Evolutionary conservation across 2,888 invertebrate genomes (phyloP).

Genomic region (Hypsopygia costalis): DNA sequence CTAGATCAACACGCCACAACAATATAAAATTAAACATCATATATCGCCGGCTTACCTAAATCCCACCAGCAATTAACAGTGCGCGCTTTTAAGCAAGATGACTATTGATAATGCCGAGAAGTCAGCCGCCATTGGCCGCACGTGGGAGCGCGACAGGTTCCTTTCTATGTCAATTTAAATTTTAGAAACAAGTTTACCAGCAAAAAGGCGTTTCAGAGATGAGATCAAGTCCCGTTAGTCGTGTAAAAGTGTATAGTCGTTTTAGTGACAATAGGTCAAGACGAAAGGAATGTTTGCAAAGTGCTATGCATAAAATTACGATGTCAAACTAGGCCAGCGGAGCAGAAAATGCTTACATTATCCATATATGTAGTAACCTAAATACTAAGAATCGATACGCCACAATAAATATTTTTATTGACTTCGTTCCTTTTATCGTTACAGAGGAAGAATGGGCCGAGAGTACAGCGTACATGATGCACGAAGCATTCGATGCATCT

Average conservation of each 20-base stretch:
- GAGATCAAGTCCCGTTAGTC: slow-evolving; percentile 49
- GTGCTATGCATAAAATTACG: slow-evolving; percentile 39
- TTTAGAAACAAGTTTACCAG: slow-evolving; percentile 43
- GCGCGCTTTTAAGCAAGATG: slow-evolving; percentile 39
- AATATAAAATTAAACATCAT: slow-evolving; percentile 48
- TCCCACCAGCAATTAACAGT: slow-evolving; percentile 51
- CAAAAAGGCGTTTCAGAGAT: slow-evolving; percentile 36
- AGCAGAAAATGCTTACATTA: slow-evolving; percentile 24
- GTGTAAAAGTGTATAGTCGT: slow-evolving; percentile 33
- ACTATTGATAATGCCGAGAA: slow-evolving; percentile 32
- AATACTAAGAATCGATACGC: slow-evolving; percentile 4
- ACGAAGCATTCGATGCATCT: slow-evolving; percentile 76
- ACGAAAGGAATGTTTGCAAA: slow-evolving; percentile 31
- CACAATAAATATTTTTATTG: background rate
- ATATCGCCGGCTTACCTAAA: slow-evolving; percentile 40
- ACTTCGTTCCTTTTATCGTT: slow-evolving; percentile 41
- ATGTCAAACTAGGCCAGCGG: slow-evolving; percentile 39
- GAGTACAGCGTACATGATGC: slow-evolving; percentile 83
- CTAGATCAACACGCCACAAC: slow-evolving; percentile 37
- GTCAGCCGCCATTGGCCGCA: slow-evolving; percentile 26
- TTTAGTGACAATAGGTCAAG: slow-evolving; percentile 48
- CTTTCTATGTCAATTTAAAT: slow-evolving; percentile 54
- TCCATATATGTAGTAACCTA: slow-evolving; percentile 23
- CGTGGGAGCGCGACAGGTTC: slow-evolving; percentile 48
- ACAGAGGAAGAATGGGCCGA: slow-evolving; percentile 89